A percentile compares a stretch with the other conserved stretches of the same genome.
Conservation (phyloP, 2,888 invertebrate genomes). For the Ennomos quercinarius region DNA sequence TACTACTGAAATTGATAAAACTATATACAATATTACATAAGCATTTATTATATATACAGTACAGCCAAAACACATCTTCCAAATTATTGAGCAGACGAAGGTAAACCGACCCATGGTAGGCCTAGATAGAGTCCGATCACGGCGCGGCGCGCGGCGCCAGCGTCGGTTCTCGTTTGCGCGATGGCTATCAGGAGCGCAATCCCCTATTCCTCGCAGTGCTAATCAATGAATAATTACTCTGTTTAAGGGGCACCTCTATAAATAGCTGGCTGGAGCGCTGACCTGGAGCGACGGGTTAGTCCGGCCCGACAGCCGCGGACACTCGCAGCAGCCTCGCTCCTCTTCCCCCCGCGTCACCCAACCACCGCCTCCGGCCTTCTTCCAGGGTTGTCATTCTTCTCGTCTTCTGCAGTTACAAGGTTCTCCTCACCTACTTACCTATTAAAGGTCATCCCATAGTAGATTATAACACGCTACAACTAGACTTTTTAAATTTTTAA, state of each 20-base stretch:
- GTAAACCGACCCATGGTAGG: constrained; percentile 21
- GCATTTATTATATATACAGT: too few species aligned
- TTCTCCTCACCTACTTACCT: too few species aligned
- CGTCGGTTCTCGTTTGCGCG: constrained; percentile 81
- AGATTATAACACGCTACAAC: too few species aligned
- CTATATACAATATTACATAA: too few species aligned
- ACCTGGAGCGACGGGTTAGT: constrained; percentile 85
- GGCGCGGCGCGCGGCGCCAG: constrained; percentile 71
- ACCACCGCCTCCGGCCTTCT: constrained; percentile 45
- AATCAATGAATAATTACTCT: constrained; percentile 86
- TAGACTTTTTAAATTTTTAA: too few species aligned
- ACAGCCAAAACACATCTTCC: too few species aligned
- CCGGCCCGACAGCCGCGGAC: constrained; percentile 82
- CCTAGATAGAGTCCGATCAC: constrained; percentile 34
- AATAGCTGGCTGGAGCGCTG: constrained; percentile 85
- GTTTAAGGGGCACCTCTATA: constrained; percentile 86
- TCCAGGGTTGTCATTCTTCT: constrained; percentile 39
- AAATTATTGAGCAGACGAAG: constrained; percentile 1
- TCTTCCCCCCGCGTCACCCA: constrained; percentile 43
- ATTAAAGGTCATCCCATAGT: too few species aligned
- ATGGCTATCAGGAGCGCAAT: constrained; percentile 84
- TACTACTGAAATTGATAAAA: too few species aligned
- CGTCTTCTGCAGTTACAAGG: constrained; percentile 18
- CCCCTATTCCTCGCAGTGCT: constrained; percentile 85
- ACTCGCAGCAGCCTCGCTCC: constrained; percentile 72